phyloP scores from a whole-genome alignment of 2,113 vertebrate genomes.

The Heptranchias perlo region DNA sequence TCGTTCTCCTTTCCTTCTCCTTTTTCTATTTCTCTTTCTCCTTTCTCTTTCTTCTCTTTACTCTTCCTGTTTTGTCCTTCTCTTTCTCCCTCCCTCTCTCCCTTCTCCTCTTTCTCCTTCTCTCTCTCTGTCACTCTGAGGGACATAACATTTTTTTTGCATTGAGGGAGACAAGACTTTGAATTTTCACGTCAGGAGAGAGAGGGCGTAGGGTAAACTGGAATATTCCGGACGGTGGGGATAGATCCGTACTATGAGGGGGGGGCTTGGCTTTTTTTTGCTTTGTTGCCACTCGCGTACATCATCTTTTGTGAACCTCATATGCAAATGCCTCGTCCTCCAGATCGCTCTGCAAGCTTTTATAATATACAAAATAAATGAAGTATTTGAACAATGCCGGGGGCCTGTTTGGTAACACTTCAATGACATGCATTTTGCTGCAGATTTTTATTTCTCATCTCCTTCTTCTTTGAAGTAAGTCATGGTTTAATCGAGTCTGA shows the following conservation, averaged over 20 bases:
- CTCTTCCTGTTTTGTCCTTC: neutral
- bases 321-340: neutral
- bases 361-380: neutral
- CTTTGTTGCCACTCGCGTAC: neutral
- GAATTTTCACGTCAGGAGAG: neutral
- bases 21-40: neutral
- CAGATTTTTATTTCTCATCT: neutral
- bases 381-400: neutral
- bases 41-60: neutral
- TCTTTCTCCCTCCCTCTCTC: neutral
- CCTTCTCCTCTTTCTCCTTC: neutral
- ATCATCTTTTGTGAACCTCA: neutral
- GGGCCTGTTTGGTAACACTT: neutral
- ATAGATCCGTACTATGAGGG: too few species aligned
- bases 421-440: neutral
- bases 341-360: neutral
- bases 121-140: neutral
- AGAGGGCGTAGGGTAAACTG: too few species aligned
- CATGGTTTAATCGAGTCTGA: constrained; percentile 17
- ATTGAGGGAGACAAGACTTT: neutral
- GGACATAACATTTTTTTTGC: neutral
- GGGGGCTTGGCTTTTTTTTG: neutral
- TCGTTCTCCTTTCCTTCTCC: neutral
- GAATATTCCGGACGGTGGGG: too few species aligned
- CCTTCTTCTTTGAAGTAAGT: constrained; percentile 19